These are phyloP conservation scores for Gulo gulo DNA, from an alignment of 2,113 vertebrate genomes.

Conservation along the genomic window DNA sequence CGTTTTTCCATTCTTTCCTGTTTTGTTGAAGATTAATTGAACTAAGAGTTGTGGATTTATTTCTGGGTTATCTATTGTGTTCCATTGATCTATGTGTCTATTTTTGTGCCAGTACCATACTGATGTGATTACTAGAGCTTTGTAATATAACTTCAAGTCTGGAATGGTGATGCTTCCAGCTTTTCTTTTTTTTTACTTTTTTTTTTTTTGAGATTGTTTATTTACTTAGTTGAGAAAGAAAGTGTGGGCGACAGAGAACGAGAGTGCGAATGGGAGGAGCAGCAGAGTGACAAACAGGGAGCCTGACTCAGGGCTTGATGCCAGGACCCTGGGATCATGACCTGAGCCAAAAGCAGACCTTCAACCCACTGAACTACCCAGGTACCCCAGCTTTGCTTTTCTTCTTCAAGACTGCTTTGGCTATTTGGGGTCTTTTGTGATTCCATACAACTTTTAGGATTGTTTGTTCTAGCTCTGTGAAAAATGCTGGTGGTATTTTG, in stretches of 20 bases:
- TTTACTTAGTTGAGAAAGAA: no score
- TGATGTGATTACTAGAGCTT: neutral
- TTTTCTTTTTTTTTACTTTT: neutral
- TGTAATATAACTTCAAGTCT: neutral
- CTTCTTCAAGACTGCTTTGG: neutral
- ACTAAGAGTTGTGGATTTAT: neutral
- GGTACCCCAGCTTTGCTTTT: neutral
- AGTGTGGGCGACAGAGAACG: no score
- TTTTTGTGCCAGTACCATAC: neutral
- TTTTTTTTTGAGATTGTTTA: no score
- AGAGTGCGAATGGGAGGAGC: no score
- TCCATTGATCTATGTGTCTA: neutral
- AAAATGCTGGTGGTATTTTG: neutral
- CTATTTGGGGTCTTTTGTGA: neutral
- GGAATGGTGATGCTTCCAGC: neutral
- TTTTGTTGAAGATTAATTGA: neutral
- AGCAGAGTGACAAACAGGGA: no score
- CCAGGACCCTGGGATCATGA: no score
- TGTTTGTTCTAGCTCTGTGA: neutral
- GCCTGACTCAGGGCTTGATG: no score
- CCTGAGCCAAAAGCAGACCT: no score
- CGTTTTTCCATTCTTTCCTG: neutral
- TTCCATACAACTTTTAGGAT: neutral
- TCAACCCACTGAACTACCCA: no score
- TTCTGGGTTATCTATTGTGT: neutral